Percentiles rank a stretch among this genome's conserved stretches.
Evolutionary conservation across 2,797 vertebrate genomes (phyloP).

Genomic region (Acipenser transmontanus): DNA sequence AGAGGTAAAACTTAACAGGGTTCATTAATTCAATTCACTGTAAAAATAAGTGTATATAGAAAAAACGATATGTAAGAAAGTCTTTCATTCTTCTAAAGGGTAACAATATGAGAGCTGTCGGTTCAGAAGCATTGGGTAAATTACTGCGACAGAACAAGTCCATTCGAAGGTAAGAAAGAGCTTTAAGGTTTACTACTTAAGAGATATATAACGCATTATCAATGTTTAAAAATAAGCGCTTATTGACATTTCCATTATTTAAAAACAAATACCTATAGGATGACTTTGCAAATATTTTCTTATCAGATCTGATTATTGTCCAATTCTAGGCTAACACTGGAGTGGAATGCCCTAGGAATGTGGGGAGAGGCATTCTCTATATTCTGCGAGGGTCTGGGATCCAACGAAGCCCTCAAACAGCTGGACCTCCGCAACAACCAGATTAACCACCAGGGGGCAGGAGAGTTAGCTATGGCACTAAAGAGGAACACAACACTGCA

Average conservation of each 20-base stretch:
- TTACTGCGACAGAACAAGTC: slow-evolving; percentile 76
- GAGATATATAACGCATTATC: no score
- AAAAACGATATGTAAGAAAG: neutral
- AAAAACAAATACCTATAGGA: slow-evolving; percentile 30
- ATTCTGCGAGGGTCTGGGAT: slow-evolving; percentile 77
- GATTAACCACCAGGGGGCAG: slow-evolving; percentile 81
- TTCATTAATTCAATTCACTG: neutral
- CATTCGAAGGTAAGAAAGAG: slow-evolving; percentile 65
- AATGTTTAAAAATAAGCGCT: neutral
- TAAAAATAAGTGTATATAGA: neutral
- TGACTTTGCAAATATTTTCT: neutral
- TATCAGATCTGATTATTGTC: neutral
- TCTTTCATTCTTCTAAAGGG: slow-evolving; percentile 60
- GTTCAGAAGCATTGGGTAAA: slow-evolving; percentile 75
- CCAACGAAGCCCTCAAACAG: slow-evolving; percentile 56
- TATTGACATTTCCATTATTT: slow-evolving; percentile 26
- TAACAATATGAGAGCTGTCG: slow-evolving; percentile 77
- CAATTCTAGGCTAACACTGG: slow-evolving; percentile 71
- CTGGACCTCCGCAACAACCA: slow-evolving; percentile 94
- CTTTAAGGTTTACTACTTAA: no score
- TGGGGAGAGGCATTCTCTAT: slow-evolving; percentile 81
- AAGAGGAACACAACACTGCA: slow-evolving; percentile 64
- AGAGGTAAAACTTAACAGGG: neutral
- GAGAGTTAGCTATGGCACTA: slow-evolving; percentile 72
- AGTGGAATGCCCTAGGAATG: slow-evolving; percentile 86